phyloP scores from a whole-genome alignment of 2,888 invertebrate genomes.

The Diaprepes abbreviatus region DNA sequence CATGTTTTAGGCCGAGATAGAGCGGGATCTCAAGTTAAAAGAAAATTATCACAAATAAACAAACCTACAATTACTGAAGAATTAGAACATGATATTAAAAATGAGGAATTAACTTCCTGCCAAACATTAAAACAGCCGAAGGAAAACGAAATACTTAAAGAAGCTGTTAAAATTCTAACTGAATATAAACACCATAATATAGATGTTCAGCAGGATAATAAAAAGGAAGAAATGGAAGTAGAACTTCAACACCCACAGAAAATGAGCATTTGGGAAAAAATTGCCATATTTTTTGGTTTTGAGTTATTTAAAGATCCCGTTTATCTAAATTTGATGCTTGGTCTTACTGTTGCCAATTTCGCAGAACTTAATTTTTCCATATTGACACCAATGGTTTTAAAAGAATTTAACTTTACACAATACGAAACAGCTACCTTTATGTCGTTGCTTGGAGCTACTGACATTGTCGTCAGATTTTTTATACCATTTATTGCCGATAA shows the following conservation, averaged over 20 bases:
- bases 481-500: conserved; percentile 79
- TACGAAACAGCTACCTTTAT: conserved; percentile 77
- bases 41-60: conserved; percentile 47
- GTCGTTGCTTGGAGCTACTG: conserved; percentile 78
- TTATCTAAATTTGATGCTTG: conserved; percentile 79
- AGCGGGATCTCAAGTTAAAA: conserved; percentile 32
- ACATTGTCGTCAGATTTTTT: conserved; percentile 76
- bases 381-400: conserved; percentile 80
- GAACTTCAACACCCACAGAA: conserved; percentile 53
- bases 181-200: conserved; percentile 62
- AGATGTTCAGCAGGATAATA: background rate
- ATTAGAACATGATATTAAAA: conserved; percentile 49
- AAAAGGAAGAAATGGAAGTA: conserved; percentile 7
- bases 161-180: conserved; percentile 71
- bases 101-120: conserved; percentile 31
- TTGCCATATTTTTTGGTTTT: conserved; percentile 78
- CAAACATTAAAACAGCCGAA: conserved; percentile 39
- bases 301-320: conserved; percentile 78
- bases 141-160: conserved; percentile 73
- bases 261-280: conserved; percentile 70
- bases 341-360: conserved; percentile 79
- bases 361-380: conserved; percentile 82
- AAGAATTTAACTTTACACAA: conserved; percentile 75
- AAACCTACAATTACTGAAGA: conserved; percentile 57
- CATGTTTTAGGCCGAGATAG: conserved; percentile 36